Conservation (phyloP, 2,113 vertebrate species). For the Catharus minimus region DNA sequence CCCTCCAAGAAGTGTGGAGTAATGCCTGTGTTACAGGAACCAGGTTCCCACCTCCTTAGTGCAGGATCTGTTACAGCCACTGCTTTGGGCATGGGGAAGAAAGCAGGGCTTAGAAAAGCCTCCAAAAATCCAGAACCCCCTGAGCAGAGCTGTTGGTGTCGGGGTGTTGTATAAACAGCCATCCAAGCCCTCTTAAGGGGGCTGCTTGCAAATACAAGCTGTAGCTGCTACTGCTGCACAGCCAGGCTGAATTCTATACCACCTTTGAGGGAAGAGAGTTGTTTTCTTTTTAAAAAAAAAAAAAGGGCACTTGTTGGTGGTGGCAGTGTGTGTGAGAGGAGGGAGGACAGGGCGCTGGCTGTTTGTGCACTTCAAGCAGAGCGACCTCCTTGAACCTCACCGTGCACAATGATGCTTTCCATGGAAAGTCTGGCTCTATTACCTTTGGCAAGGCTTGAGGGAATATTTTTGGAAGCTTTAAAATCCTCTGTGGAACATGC, state of each 20-base stretch:
- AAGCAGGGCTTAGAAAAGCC: slow-evolving; percentile 26
- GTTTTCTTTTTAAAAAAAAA: neutral
- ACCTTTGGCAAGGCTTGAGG: slow-evolving; percentile 62
- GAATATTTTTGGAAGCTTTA: slow-evolving; percentile 68
- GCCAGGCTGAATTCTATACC: neutral
- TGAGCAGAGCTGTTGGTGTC: slow-evolving; percentile 20
- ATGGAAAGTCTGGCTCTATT: slow-evolving; percentile 50
- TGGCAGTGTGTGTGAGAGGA: neutral
- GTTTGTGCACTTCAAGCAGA: slow-evolving; percentile 62
- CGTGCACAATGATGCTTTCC: slow-evolving; percentile 49
- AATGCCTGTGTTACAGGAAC: neutral
- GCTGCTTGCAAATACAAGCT: slow-evolving; percentile 17
- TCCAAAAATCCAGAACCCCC: slow-evolving; percentile 8
- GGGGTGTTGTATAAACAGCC: neutral
- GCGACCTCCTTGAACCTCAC: slow-evolving; percentile 48
- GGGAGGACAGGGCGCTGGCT: slow-evolving; percentile 43
- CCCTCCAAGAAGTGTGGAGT: slow-evolving; percentile 38
- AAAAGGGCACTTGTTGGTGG: slow-evolving; percentile 8
- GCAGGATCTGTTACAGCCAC: neutral
- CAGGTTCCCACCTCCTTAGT: slow-evolving; percentile 31
- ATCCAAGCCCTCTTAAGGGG: slow-evolving; percentile 23
- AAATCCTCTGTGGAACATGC: slow-evolving; percentile 39
- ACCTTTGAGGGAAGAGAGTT: slow-evolving; percentile 24
- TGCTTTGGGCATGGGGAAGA: neutral
- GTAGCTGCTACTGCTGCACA: neutral